Percentiles rank a stretch among this genome's conserved stretches.
phyloP scores from a whole-genome alignment of 2,888 invertebrate genomes.

The Thymelicus acteon region DNA sequence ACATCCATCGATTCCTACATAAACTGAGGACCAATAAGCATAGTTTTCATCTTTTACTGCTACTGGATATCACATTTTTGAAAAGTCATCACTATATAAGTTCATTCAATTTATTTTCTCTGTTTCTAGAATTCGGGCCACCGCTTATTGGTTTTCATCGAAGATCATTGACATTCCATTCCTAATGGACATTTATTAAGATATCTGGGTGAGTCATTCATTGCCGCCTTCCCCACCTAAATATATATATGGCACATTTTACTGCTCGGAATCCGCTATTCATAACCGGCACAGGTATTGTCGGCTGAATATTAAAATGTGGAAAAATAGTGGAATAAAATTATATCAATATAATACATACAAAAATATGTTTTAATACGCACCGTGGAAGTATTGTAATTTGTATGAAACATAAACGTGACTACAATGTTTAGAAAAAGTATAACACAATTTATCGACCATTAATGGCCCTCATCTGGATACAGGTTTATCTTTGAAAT shows the following conservation, averaged over 20 bases:
- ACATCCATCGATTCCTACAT: too few species aligned
- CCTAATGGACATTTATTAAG: constrained; percentile 16
- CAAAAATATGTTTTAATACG: too few species aligned
- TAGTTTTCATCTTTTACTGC: too few species aligned
- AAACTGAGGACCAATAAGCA: too few species aligned
- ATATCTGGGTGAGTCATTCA: constrained; percentile 4
- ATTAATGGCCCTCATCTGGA: too few species aligned
- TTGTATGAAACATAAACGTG: too few species aligned
- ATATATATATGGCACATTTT: neutral
- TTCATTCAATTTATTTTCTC: constrained; percentile 13
- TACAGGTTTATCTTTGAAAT: neutral
- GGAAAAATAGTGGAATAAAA: too few species aligned
- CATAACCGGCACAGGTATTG: neutral
- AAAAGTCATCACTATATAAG: neutral
- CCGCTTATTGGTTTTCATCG: constrained; percentile 9
- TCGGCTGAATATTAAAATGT: neutral
- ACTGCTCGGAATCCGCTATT: neutral
- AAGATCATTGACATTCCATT: constrained; percentile 13
- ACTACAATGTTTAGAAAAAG: too few species aligned
- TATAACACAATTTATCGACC: too few species aligned
- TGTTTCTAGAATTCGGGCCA: constrained; percentile 6
- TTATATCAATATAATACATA: too few species aligned
- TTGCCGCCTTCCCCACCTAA: constrained; percentile 3
- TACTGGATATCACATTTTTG: neutral
- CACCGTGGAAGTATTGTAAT: too few species aligned